These are phyloP conservation scores for Bombylius discolor DNA, from an alignment of 2,888 invertebrate genomes.

Conservation along the genomic window DNA sequence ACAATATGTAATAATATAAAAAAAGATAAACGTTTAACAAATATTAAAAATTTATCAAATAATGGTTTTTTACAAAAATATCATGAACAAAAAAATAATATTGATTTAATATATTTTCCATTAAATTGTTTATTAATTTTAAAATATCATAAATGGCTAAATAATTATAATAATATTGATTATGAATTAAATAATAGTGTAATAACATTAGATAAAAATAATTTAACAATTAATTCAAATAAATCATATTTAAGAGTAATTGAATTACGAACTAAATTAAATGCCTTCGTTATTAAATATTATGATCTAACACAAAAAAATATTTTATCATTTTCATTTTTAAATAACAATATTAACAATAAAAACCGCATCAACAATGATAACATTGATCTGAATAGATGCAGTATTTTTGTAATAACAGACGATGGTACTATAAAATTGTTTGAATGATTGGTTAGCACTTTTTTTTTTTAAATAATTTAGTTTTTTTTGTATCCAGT, in stretches of 20 bases:
- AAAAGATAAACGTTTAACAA: constrained; percentile 24
- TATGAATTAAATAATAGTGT: not conserved
- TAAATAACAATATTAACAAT: not conserved
- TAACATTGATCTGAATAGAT: not conserved
- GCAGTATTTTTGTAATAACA: constrained; percentile 12
- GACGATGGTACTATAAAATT: constrained; percentile 7
- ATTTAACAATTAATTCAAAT: not conserved
- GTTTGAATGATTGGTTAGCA: not conserved
- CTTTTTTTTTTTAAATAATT: no score
- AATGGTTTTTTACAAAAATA: constrained; percentile 28
- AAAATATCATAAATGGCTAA: constrained; percentile 31
- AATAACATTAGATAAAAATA: not conserved
- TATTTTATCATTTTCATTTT: not conserved
- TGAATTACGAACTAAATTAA: constrained; percentile 27
- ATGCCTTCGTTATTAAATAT: constrained; percentile 27
- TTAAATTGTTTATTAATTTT: constrained; percentile 30
- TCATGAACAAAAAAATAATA: constrained; percentile 26
- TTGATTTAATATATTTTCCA: constrained; percentile 32
- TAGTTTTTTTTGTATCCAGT: no score
- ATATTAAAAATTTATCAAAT: constrained; percentile 21
- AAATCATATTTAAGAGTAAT: constrained; percentile 20
- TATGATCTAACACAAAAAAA: constrained; percentile 15
- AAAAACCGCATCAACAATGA: not conserved
- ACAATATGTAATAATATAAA: not conserved
- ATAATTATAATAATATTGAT: constrained; percentile 7